phyloP scores from a whole-genome alignment of 1,140 invertebrate species.

The Aricia agestis region DNA sequence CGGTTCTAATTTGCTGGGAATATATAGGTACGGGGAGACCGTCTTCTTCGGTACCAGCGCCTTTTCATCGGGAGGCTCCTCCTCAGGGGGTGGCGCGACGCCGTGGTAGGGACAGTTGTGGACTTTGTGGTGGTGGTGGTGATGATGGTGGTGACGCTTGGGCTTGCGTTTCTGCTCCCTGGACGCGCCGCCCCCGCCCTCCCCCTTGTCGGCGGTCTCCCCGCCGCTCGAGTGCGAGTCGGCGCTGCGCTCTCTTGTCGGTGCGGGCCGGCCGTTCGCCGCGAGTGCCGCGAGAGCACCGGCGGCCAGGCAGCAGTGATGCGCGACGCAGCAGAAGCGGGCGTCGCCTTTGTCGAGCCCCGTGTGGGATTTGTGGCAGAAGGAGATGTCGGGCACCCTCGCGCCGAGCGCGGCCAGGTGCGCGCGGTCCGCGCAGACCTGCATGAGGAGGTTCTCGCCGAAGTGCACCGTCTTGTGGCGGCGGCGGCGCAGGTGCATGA shows the following conservation, averaged over 20 bases:
- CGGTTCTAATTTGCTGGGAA: conserved; percentile 78
- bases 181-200: conserved; percentile 43
- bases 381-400: conserved; percentile 68
- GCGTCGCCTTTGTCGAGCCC: conserved; percentile 61
- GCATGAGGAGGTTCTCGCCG: conserved; percentile 82
- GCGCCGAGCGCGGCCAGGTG: conserved; percentile 69
- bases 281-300: conserved; percentile 59
- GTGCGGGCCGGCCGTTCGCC: conserved; percentile 51
- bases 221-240: conserved; percentile 70
- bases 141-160: conserved; percentile 64
- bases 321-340: conserved; percentile 69
- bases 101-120: conserved; percentile 69
- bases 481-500: conserved; percentile 78
- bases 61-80: conserved; percentile 53
- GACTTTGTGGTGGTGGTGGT: conserved; percentile 64
- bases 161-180: conserved; percentile 48
- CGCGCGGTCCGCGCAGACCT: conserved; percentile 80
- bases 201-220: conserved; percentile 61
- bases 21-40: conserved; percentile 70
- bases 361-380: conserved; percentile 70
- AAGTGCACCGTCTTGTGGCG: conserved; percentile 86
- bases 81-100: conserved; percentile 56
- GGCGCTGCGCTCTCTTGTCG: conserved; percentile 54
- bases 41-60: conserved; percentile 61
- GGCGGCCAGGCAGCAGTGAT: conserved; percentile 70